Conservation (phyloP, 1,140 invertebrate genomes). For the Arctopsyche grandis region DNA sequence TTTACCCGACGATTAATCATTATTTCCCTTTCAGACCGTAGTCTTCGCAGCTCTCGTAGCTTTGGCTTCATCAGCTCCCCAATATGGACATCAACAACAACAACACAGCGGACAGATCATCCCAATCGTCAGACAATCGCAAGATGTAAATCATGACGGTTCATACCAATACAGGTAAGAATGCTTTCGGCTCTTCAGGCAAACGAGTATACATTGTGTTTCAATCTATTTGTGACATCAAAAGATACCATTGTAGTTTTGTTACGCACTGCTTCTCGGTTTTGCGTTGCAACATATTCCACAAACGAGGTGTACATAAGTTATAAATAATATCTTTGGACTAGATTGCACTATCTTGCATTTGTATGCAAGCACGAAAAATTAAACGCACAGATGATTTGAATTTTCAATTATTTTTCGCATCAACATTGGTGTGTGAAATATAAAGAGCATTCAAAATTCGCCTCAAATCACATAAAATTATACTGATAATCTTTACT, state of each 20-base stretch:
- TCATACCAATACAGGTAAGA: conserved; percentile 73
- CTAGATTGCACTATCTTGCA: no score
- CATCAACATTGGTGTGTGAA: no score
- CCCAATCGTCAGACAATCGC: conserved; percentile 68
- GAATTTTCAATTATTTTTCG: no score
- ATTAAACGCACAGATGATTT: no score
- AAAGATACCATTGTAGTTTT: background rate
- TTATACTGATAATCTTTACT: no score
- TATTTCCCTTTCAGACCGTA: conserved; percentile 59
- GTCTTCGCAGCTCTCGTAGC: conserved; percentile 59
- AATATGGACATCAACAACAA: conserved; percentile 58
- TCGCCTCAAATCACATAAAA: no score
- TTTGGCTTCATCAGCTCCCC: conserved; percentile 60
- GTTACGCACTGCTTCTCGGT: no score
- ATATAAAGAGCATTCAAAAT: no score
- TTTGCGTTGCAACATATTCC: no score
- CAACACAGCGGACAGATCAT: conserved; percentile 58
- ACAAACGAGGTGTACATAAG: no score
- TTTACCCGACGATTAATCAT: background rate
- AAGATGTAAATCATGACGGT: conserved; percentile 74
- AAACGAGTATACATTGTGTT: background rate
- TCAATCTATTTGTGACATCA: conserved; percentile 10
- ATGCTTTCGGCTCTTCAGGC: background rate
- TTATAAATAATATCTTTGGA: no score
- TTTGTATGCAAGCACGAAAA: no score